Evolutionary conservation across 2,888 invertebrate genomes (phyloP), one percentile per base, ranked within the genome.

Genomic region (Cephus pygmeus): DNA sequence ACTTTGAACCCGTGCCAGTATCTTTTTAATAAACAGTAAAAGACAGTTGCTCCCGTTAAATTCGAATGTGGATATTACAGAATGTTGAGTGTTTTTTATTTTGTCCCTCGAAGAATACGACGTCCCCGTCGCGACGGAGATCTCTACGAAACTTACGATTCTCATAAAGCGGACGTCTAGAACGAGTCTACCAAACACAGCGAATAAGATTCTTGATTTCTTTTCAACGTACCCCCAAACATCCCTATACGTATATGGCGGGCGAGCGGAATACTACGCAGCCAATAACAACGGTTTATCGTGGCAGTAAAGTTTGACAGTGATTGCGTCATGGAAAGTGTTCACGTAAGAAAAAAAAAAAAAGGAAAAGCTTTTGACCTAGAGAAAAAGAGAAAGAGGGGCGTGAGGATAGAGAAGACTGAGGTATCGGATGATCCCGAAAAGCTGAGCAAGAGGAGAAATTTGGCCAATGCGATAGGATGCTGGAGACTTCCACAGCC

Each of bases 381-480:
- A 30, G 71, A 36, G 73, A 75, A 77, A 69, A 35, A 73, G 68
- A 76, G 69, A 76, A 4, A 73, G 34, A 40, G 40, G 4, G 30
- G 1, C 11, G 11, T 4, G 12, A 1, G 12, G 69, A 23, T 12
- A 33, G 31, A 31, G 71, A 3, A 33, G 71, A 33, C 0, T 1
- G 30, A 15, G 71, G 12, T 12, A 33, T 33, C 71, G 12, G 12
- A 12, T 33, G 69, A 71, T 71, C 71, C 31, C 12, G 9, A 11
- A n/a, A 31, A n/a, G 71, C 31, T 33, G 71, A 71, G 31, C 69
- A 69, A 73, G 77, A 75, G 78, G 31, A 33, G 78, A 81, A 87
- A 87, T 85, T 84, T 80, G 85, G 84, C 81, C 85, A 86, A 87
- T 84, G 81, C 83, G 80, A 84, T 85, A 81, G 81, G 31, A 76